These are phyloP conservation scores for Chironomus tentans DNA, from an alignment of 2,888 invertebrate species.

Conservation along the genomic window DNA sequence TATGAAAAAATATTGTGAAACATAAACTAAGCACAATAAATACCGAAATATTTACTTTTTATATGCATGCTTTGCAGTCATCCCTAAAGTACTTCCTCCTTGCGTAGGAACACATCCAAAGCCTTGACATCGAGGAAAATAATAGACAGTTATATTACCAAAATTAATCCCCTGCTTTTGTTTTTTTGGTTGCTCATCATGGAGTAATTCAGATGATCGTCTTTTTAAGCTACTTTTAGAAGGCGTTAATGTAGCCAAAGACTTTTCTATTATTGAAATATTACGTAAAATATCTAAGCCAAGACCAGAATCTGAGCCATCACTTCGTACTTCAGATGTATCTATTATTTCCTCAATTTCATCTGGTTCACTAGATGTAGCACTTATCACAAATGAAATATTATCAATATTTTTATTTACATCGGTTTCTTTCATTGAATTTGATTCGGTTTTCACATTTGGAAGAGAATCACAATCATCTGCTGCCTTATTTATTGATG, in stretches of 20 bases:
- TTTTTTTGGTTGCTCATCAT: constrained; percentile 48
- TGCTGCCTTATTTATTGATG: no score
- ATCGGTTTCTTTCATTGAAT: neutral
- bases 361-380: constrained; percentile 14
- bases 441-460: neutral
- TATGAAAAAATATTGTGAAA: constrained; percentile 38
- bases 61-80: constrained; percentile 59
- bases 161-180: constrained; percentile 78
- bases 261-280: constrained; percentile 31
- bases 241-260: constrained; percentile 28
- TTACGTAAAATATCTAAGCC: constrained; percentile 59
- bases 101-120: constrained; percentile 87
- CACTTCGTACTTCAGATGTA: constrained; percentile 53
- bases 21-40: neutral
- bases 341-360: constrained; percentile 17
- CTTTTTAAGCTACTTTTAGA: constrained; percentile 63
- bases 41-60: constrained; percentile 5
- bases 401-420: neutral
- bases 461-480: neutral
- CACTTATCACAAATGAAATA: neutral
- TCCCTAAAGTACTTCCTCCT: constrained; percentile 86
- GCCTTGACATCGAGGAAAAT: constrained; percentile 87
- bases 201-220: constrained; percentile 42
- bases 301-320: constrained; percentile 76
- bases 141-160: constrained; percentile 86